Evolutionary conservation across 2,113 vertebrate genomes (phyloP).

Genomic region (Harpagus bidentatus): DNA sequence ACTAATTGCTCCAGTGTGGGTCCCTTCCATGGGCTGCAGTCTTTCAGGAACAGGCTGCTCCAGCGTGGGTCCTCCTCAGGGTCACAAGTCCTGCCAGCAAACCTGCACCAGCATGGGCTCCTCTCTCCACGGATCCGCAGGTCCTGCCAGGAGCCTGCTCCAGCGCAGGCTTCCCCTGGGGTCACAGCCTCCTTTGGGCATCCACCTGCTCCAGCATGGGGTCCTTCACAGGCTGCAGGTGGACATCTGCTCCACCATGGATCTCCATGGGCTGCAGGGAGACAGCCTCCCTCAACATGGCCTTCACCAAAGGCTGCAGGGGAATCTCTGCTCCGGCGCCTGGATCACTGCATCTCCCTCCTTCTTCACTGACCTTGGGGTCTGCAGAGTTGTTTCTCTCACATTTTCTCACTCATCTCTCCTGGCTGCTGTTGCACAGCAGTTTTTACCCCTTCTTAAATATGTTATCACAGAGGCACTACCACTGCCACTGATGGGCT

Average conservation of each 20-base stretch:
- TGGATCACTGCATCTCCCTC: background rate
- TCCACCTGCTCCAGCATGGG: background rate
- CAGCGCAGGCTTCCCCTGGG: fast-evolving
- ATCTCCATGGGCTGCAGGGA: too few species aligned
- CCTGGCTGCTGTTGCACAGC: background rate
- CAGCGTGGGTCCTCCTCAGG: background rate
- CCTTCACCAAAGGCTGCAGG: background rate
- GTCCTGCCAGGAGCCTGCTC: background rate
- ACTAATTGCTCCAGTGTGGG: background rate
- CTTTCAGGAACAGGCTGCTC: background rate
- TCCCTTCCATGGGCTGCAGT: background rate
- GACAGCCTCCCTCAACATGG: background rate
- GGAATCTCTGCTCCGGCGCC: background rate
- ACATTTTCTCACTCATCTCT: background rate
- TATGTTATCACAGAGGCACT: background rate
- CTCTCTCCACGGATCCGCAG: background rate
- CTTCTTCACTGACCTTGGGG: too few species aligned
- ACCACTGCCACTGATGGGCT: background rate
- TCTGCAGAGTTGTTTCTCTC: background rate
- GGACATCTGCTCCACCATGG: too few species aligned
- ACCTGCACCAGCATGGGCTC: background rate
- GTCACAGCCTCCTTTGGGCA: background rate
- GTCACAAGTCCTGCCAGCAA: background rate
- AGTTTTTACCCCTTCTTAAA: background rate
- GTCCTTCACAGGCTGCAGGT: background rate